Conservation (phyloP, 2,113 vertebrate species). For the Ctenomys sociabilis region DNA sequence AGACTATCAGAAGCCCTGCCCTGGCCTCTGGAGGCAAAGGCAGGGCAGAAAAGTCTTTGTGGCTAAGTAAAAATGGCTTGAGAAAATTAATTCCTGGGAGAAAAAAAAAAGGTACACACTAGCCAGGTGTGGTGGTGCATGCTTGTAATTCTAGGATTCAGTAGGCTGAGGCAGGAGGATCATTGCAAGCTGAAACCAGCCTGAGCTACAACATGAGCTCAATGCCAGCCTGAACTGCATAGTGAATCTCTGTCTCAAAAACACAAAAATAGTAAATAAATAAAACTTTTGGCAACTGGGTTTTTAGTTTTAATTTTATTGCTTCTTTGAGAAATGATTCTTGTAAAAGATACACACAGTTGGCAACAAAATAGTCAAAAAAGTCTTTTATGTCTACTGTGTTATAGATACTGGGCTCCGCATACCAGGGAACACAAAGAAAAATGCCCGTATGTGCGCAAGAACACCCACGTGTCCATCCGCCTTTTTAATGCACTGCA, state of each 20-base stretch:
- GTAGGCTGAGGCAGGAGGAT: no score
- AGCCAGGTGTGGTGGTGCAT: no score
- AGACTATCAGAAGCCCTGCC: not conserved
- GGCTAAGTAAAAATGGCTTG: not conserved
- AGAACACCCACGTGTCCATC: not conserved
- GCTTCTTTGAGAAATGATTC: conserved; percentile 13
- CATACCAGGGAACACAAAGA: not conserved
- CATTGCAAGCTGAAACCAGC: no score
- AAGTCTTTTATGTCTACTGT: not conserved
- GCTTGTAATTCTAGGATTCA: no score
- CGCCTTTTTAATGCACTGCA: not conserved
- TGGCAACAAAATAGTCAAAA: not conserved
- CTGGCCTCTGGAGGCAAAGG: conserved; percentile 19
- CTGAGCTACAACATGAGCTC: no score
- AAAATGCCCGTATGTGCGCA: not conserved
- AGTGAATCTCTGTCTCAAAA: no score
- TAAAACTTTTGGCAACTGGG: not conserved
- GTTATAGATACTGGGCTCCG: not conserved
- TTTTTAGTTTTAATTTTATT: conserved; percentile 42
- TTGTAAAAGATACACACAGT: not conserved
- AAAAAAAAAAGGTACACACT: not conserved
- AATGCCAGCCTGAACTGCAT: no score
- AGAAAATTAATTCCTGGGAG: conserved; percentile 2
- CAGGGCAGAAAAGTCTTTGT: not conserved
- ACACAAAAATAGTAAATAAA: no score